Conservation (phyloP, 2,888 invertebrate species). For the Coenonympha arcania region DNA sequence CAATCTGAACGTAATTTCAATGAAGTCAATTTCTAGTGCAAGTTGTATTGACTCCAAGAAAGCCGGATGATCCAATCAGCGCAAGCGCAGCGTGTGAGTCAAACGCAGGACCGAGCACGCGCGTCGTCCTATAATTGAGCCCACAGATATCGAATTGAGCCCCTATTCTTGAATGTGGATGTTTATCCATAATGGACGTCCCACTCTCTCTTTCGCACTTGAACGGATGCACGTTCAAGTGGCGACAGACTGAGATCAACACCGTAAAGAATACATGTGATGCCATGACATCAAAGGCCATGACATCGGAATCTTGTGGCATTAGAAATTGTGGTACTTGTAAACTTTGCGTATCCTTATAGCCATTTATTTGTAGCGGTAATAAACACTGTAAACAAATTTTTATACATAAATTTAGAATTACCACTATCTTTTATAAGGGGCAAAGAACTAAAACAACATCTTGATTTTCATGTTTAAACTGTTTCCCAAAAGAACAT, state of each 20-base stretch:
- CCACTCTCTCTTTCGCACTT: slow-evolving; percentile 42
- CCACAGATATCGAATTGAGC: slow-evolving; percentile 45
- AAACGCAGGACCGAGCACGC: slow-evolving; percentile 39
- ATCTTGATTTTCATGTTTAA: no score
- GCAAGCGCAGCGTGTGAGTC: slow-evolving; percentile 61
- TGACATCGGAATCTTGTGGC: slow-evolving; percentile 27
- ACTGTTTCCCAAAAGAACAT: no score
- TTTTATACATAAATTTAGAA: no score
- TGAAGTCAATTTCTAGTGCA: slow-evolving; percentile 27
- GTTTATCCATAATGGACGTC: slow-evolving; percentile 31
- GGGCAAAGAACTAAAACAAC: no score
- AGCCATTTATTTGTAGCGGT: neutral
- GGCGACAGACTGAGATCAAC: slow-evolving; percentile 35
- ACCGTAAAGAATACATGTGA: slow-evolving; percentile 29
- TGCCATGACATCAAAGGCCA: slow-evolving; percentile 32
- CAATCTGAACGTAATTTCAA: neutral
- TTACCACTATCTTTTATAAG: no score
- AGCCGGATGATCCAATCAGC: slow-evolving; percentile 69
- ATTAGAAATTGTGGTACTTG: slow-evolving; percentile 8
- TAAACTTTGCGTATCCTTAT: slow-evolving; percentile 11
- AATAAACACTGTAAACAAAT: neutral
- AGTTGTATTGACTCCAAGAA: slow-evolving; percentile 54
- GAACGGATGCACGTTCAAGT: slow-evolving; percentile 24
- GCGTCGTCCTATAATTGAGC: slow-evolving; percentile 43
- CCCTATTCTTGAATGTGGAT: slow-evolving; percentile 40